Percentiles rank a stretch among this genome's conserved stretches.
phyloP scores from a whole-genome alignment of 2,888 invertebrate species.

The Blera fallax region DNA sequence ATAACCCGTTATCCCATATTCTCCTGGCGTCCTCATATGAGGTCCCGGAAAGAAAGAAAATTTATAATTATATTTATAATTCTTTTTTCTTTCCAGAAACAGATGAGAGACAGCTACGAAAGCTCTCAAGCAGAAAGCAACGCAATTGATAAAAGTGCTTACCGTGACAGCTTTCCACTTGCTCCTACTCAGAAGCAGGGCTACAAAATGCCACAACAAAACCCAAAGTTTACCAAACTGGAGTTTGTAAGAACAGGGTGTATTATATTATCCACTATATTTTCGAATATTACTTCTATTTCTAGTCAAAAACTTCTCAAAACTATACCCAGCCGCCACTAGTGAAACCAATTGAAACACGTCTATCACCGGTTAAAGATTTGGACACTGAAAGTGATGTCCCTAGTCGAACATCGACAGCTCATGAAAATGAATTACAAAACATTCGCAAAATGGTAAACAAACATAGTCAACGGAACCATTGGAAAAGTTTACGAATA shows the following conservation, averaged over 20 bases:
- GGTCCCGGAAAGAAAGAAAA: no score
- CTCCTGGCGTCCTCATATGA: no score
- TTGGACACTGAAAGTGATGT: neutral
- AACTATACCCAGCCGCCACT: neutral
- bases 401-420: neutral
- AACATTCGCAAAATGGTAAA: slow-evolving; percentile 19
- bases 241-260: slow-evolving; percentile 22
- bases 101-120: slow-evolving; percentile 2
- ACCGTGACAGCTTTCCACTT: neutral
- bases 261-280: neutral
- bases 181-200: neutral
- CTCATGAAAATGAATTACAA: neutral
- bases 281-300: neutral
- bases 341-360: neutral
- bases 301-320: neutral
- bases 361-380: neutral
- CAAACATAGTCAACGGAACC: neutral
- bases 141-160: neutral
- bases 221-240: slow-evolving; percentile 6
- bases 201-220: slow-evolving; percentile 24
- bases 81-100: neutral
- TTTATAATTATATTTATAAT: neutral
- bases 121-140: neutral
- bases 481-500: slow-evolving; percentile 8
- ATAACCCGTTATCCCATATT: no score